phyloP scores from a whole-genome alignment of 2,113 vertebrate species.

The Bubo bubo region DNA sequence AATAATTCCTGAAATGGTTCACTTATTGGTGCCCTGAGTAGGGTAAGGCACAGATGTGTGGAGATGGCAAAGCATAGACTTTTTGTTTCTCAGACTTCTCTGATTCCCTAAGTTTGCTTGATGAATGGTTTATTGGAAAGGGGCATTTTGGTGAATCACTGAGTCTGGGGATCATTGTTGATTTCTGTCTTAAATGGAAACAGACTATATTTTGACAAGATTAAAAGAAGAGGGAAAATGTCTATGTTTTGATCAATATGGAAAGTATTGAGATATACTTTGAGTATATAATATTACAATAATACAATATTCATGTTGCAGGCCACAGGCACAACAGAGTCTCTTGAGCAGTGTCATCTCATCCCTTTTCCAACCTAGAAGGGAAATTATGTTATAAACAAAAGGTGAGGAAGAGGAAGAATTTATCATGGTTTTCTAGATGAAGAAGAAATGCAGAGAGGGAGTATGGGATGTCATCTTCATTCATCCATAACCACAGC shows the following conservation, averaged over 20 bases:
- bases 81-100: not conserved
- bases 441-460: not conserved
- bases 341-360: not conserved
- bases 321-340: not conserved
- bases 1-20: not conserved
- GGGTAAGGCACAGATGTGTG: not conserved
- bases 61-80: not conserved
- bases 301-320: not conserved
- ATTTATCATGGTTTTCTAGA: not conserved
- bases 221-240: not conserved
- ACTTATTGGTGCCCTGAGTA: not conserved
- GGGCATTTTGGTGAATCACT: not conserved
- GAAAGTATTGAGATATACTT: not conserved
- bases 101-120: not conserved
- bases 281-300: not conserved
- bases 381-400: not conserved
- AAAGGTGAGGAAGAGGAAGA: not conserved
- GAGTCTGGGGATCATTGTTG: not conserved
- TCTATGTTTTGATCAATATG: not conserved
- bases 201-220: not conserved
- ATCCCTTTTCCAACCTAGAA: not conserved
- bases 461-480: not conserved
- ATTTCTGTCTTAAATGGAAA: not conserved
- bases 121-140: not conserved
- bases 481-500: not conserved